Evolutionary conservation across 1,140 invertebrate genomes (phyloP), one percentile per base, ranked within the genome.

Genomic region (Drosophila carrolli): DNA sequence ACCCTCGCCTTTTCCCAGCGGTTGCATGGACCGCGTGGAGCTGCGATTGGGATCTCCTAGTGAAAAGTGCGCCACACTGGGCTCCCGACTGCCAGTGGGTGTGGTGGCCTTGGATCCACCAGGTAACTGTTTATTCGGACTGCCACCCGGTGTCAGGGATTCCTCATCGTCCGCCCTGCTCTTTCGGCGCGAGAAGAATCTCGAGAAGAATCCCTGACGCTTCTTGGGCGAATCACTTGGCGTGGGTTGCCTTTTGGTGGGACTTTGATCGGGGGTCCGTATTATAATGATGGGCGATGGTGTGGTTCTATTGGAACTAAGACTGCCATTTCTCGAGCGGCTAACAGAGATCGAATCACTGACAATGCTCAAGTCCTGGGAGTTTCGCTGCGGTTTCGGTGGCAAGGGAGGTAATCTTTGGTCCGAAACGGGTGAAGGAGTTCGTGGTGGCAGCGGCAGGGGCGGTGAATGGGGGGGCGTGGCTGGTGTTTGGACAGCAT

Each of bases 201-300:
- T 95, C 1, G 95, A 94, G 70, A 96, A 95, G 19, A 96, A 92
- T 14, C 94, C 94, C 16, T 94, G 93, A 55, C 95, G 95, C 51
- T 94, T 93, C 71, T 94, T 95, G 1, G 94, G 92, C 14, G 43
- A 94, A 73, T 61, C 78, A 14, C 46, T 73, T 2, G 82, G 51
- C 16, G 78, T 40, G 11, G 93, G 91, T 77, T 94, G 75, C 67
- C 90, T 84, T 85, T 94, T 91, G 76, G 91, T 88, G 79, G 93
- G 80, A 37, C 91, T 81, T 35, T 93, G 78, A 38, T 94, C 93
- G 2, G 88, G 91, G 7, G 92, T 91, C 29, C 91, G 84, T 83
- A 92, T 92, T 19, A 92, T 92, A 8, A 92, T 82, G 5, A 92
- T 89, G 46, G 93, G 93, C 6, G 93, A 93, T 54, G 92, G 93